Evolutionary conservation across 2,113 vertebrate genomes (phyloP).

Genomic region (Herpetotheres cachinnans): DNA sequence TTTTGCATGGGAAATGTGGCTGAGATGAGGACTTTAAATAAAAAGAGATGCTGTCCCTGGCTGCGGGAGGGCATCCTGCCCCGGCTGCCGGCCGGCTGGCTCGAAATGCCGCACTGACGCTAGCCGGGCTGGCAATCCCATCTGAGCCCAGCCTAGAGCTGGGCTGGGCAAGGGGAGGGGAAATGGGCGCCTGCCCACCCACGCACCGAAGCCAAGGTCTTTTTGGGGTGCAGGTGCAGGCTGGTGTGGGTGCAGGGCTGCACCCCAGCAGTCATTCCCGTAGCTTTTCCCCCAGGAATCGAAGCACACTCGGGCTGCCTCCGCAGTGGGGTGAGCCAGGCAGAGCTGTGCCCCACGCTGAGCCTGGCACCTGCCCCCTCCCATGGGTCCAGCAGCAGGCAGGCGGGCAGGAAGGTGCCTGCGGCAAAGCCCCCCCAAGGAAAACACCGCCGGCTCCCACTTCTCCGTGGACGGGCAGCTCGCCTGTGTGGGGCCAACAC

Average conservation of each 20-base stretch:
- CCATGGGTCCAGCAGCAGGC: neutral
- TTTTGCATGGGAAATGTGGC: neutral
- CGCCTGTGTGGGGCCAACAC: neutral
- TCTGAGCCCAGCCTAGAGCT: neutral
- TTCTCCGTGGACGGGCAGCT: neutral
- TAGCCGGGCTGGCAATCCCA: neutral
- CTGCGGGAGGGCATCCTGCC: neutral
- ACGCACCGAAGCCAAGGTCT: rapidly evolving
- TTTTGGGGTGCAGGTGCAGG: neutral
- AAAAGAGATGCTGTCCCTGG: neutral
- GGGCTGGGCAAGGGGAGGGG: neutral
- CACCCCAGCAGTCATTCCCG: neutral
- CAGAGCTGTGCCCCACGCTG: neutral
- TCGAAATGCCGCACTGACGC: rapidly evolving
- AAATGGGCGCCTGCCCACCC: neutral
- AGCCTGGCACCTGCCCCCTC: neutral
- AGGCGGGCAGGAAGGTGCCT: neutral
- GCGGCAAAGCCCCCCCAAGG: neutral
- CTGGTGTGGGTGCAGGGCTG: neutral
- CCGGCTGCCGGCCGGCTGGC: neutral
- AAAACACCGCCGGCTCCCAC: too few species aligned
- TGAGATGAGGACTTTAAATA: neutral
- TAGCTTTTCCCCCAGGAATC: neutral
- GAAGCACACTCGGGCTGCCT: neutral
- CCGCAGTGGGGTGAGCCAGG: neutral